Evolutionary conservation across 2,888 invertebrate species (phyloP).

Genomic region (Erebia ligea): DNA sequence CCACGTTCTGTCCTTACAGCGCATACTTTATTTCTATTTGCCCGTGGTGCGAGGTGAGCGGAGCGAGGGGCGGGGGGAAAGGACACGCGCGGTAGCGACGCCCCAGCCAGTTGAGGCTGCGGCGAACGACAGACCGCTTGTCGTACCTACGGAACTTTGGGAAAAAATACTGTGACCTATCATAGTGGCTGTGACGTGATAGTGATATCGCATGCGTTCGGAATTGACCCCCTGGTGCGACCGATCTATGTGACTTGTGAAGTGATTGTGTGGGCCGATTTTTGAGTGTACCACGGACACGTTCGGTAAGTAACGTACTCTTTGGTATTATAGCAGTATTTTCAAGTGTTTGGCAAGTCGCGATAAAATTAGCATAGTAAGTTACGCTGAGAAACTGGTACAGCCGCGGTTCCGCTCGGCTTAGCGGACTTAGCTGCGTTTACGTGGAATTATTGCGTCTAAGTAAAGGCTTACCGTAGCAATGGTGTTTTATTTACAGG

Average conservation of each 20-base stretch:
- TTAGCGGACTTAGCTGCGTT: slow-evolving; percentile 37
- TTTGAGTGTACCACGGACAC: slow-evolving; percentile 39
- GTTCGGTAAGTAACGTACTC: slow-evolving; percentile 61
- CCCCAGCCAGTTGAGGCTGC: slow-evolving; percentile 81
- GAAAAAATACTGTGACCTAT: slow-evolving; percentile 59
- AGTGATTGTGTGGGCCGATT: slow-evolving; percentile 41
- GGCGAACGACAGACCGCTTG: slow-evolving; percentile 61
- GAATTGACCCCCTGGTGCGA: slow-evolving; percentile 49
- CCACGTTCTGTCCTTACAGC: slow-evolving; percentile 73
- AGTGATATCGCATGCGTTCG: slow-evolving; percentile 60
- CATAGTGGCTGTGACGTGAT: slow-evolving; percentile 74
- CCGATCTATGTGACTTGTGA: slow-evolving; percentile 69
- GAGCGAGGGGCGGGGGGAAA: slow-evolving; percentile 59
- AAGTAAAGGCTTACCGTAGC: slow-evolving; percentile 35
- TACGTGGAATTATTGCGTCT: slow-evolving; percentile 39
- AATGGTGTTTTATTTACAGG: slow-evolving; percentile 14
- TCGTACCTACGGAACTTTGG: slow-evolving; percentile 45
- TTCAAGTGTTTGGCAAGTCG: background rate
- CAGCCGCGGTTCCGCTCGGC: slow-evolving; percentile 31
- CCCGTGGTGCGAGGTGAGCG: slow-evolving; percentile 73
- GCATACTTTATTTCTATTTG: slow-evolving; percentile 82
- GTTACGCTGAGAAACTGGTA: slow-evolving; percentile 47
- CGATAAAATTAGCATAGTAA: slow-evolving; percentile 17
- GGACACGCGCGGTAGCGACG: slow-evolving; percentile 78
- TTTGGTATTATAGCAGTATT: slow-evolving; percentile 8